These are phyloP conservation scores for Aphaenogaster rudis DNA, from an alignment of 1,140 invertebrate species.

Conservation along the genomic window DNA sequence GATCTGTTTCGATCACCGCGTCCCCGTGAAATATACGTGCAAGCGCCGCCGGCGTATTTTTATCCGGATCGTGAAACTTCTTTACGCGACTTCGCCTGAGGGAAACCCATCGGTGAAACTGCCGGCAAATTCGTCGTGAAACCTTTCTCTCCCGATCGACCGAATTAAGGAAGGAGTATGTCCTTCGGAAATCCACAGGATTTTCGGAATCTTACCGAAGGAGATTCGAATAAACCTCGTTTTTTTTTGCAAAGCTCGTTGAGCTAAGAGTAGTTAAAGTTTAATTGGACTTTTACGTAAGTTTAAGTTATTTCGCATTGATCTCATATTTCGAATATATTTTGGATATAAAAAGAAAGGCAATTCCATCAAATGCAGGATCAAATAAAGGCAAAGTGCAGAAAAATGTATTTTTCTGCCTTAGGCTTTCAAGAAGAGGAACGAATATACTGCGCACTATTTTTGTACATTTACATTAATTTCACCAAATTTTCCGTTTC, in stretches of 20 bases:
- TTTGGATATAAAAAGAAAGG: neutral
- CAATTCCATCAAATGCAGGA: neutral
- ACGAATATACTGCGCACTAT: too few relatives aligned
- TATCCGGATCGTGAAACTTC: constrained; percentile 52
- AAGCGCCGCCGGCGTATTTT: constrained; percentile 33
- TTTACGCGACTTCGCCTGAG: constrained; percentile 37
- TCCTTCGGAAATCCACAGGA: constrained; percentile 7
- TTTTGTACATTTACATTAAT: neutral
- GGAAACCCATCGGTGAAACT: constrained; percentile 30
- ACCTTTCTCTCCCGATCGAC: constrained; percentile 17
- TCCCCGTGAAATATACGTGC: constrained; percentile 50
- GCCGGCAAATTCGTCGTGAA: constrained; percentile 36
- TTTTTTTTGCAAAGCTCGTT: neutral
- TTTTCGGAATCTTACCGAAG: constrained; percentile 31
- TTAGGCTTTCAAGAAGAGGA: neutral
- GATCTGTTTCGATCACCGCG: constrained; percentile 58
- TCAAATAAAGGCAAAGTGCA: neutral
- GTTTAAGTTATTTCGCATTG: neutral
- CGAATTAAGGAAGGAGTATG: constrained; percentile 15
- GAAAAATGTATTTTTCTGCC: neutral
- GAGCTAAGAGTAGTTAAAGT: neutral
- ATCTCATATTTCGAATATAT: neutral
- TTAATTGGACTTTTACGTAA: constrained; percentile 32
- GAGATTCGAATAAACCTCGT: constrained; percentile 11
- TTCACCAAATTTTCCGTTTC: neutral